phyloP scores from a whole-genome alignment of 1,140 invertebrate genomes.

The Drosophila bipectinata region DNA sequence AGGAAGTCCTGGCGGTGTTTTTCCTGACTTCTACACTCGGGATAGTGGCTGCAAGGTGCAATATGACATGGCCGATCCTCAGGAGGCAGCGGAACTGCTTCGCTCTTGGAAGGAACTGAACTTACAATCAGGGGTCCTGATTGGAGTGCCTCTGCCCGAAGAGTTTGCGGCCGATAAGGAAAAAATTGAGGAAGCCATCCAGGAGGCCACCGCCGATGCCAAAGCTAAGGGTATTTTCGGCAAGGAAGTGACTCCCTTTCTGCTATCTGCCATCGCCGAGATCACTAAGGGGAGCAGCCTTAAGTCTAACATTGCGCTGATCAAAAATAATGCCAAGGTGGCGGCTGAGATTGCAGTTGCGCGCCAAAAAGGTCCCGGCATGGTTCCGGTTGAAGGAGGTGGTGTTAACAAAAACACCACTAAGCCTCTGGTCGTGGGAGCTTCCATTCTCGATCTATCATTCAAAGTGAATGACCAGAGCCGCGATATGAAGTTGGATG shows the following conservation, averaged over 20 bases:
- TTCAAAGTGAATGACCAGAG: constrained; percentile 56
- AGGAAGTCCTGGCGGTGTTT: constrained; percentile 84
- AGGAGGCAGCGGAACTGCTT: constrained; percentile 90
- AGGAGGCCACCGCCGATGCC: constrained; percentile 89
- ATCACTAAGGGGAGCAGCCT: constrained; percentile 93
- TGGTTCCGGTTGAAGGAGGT: no score
- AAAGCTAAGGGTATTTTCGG: constrained; percentile 87
- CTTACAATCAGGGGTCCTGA: constrained; percentile 91
- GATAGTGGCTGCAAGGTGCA: constrained; percentile 89
- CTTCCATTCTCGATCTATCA: constrained; percentile 74
- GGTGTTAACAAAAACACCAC: not conserved
- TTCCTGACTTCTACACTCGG: constrained; percentile 96
- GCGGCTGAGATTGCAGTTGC: constrained; percentile 91
- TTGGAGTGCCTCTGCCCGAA: constrained; percentile 96
- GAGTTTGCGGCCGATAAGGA: constrained; percentile 85
- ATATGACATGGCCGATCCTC: constrained; percentile 86
- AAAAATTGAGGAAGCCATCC: constrained; percentile 89
- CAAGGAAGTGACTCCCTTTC: constrained; percentile 96
- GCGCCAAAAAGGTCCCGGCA: constrained; percentile 10
- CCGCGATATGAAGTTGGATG: constrained; percentile 87
- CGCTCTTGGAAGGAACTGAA: constrained; percentile 85
- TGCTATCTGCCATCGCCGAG: constrained; percentile 90
- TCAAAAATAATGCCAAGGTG: constrained; percentile 95
- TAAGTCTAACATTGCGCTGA: constrained; percentile 93
- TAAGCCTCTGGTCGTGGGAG: constrained; percentile 69